These are phyloP conservation scores for Melanerpes aurifrons DNA, from an alignment of 2,113 vertebrate genomes.

Conservation along the genomic window DNA sequence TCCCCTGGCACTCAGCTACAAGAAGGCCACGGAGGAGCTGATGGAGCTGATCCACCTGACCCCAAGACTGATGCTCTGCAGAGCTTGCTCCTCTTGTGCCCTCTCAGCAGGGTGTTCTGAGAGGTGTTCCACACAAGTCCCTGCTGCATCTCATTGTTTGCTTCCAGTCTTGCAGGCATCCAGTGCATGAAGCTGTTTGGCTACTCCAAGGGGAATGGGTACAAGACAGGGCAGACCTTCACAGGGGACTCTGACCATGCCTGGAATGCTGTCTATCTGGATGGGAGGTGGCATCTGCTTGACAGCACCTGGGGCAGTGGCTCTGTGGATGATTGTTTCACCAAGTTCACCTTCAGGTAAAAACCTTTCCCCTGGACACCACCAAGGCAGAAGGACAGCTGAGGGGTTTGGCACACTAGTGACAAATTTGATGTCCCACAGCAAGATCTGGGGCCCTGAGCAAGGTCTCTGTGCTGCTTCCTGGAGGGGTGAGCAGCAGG, in stretches of 20 bases:
- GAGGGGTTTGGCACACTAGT: neutral
- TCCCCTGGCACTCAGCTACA: neutral
- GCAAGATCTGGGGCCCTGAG: neutral
- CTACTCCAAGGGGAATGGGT: slow-evolving; percentile 79
- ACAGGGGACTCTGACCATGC: slow-evolving; percentile 74
- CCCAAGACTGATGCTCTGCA: neutral
- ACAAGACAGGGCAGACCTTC: slow-evolving; percentile 78
- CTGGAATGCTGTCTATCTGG: slow-evolving; percentile 83
- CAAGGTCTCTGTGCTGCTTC: neutral
- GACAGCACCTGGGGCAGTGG: slow-evolving; percentile 88
- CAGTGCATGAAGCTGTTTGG: slow-evolving; percentile 80
- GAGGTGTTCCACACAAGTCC: neutral
- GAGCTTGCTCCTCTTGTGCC: neutral
- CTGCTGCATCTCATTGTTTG: neutral
- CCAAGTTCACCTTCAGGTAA: slow-evolving; percentile 81
- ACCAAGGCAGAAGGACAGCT: neutral
- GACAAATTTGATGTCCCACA: neutral
- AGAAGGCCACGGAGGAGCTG: neutral
- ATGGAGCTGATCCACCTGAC: neutral
- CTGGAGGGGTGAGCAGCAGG: neutral
- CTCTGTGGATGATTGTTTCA: slow-evolving; percentile 66
- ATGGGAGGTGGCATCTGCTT: slow-evolving; percentile 83
- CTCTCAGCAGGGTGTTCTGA: neutral
- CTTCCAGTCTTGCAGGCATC: slow-evolving; percentile 78
- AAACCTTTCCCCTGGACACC: neutral